A percentile compares a stretch with the other conserved stretches of the same genome.
Conservation (phyloP, 2,797 vertebrate species). For the Cirrhinus mrigala region DNA sequence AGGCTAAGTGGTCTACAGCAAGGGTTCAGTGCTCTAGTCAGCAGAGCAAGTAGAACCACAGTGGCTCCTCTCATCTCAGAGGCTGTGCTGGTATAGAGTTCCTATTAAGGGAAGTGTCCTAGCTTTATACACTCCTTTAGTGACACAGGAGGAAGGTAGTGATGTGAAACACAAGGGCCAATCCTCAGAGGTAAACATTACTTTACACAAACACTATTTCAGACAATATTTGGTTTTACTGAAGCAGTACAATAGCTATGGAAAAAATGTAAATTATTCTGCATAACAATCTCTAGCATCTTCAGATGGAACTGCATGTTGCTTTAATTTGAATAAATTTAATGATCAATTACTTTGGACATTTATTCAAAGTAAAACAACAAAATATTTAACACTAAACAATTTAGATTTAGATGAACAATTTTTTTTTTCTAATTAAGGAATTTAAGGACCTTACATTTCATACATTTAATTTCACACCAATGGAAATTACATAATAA, state of each 20-base stretch:
- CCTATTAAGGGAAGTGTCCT: slow-evolving; percentile 38
- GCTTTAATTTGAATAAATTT: neutral
- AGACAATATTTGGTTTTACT: slow-evolving; percentile 27
- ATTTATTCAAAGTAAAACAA: neutral
- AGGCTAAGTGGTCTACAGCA: slow-evolving; percentile 51
- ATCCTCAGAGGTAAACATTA: slow-evolving; percentile 63
- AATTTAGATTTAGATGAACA: neutral
- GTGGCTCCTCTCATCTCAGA: slow-evolving; percentile 77
- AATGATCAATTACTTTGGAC: neutral
- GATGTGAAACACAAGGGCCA: slow-evolving; percentile 57
- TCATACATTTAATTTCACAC: neutral
- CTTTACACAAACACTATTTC: slow-evolving; percentile 44
- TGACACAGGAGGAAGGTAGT: slow-evolving; percentile 61
- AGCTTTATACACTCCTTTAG: slow-evolving; percentile 75
- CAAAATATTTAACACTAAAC: too few species aligned
- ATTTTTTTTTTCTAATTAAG: neutral
- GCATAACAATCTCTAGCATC: neutral
- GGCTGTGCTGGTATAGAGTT: slow-evolving; percentile 67
- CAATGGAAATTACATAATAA: too few species aligned
- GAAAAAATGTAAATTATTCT: neutral
- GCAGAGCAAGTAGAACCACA: slow-evolving; percentile 71
- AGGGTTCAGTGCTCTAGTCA: slow-evolving; percentile 68
- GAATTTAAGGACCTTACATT: neutral
- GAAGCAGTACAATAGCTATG: neutral
- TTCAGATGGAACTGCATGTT: neutral